phyloP scores from a whole-genome alignment of 2,113 vertebrate genomes.

The Pundamilia nyererei region DNA sequence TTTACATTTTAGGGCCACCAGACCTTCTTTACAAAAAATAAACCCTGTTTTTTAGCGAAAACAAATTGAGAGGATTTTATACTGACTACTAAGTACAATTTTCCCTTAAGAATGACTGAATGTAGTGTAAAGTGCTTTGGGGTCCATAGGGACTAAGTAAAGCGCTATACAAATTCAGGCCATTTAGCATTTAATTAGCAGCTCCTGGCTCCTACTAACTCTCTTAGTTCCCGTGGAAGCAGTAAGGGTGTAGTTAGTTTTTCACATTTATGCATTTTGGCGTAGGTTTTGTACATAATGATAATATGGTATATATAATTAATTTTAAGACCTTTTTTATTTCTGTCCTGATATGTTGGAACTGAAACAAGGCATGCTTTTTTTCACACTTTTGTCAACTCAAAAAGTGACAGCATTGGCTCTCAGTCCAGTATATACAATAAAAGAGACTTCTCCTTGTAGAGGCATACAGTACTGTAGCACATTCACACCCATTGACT shows the following conservation, averaged over 20 bases:
- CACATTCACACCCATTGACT: neutral
- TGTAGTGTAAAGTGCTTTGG: too few species aligned
- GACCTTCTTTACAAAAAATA: too few species aligned
- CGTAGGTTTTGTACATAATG: neutral
- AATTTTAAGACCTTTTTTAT: neutral
- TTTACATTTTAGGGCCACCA: too few species aligned
- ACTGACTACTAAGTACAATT: too few species aligned
- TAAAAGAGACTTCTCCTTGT: neutral
- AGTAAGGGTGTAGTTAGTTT: neutral
- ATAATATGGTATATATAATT: neutral
- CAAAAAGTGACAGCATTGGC: neutral
- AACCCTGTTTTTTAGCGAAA: too few species aligned
- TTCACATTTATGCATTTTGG: rapidly evolving
- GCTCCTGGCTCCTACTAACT: neutral
- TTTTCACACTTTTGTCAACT: neutral
- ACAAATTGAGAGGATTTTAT: too few species aligned
- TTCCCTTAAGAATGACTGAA: too few species aligned
- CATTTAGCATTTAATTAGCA: neutral
- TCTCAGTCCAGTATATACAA: neutral
- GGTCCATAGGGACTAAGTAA: too few species aligned
- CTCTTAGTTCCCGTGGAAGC: rapidly evolving
- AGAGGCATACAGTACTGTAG: neutral
- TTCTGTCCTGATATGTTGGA: neutral
- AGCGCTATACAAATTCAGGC: too few species aligned
- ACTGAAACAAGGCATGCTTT: neutral